Conservation (phyloP, 2,888 invertebrate species). For the Gnatocerus cornutus region DNA sequence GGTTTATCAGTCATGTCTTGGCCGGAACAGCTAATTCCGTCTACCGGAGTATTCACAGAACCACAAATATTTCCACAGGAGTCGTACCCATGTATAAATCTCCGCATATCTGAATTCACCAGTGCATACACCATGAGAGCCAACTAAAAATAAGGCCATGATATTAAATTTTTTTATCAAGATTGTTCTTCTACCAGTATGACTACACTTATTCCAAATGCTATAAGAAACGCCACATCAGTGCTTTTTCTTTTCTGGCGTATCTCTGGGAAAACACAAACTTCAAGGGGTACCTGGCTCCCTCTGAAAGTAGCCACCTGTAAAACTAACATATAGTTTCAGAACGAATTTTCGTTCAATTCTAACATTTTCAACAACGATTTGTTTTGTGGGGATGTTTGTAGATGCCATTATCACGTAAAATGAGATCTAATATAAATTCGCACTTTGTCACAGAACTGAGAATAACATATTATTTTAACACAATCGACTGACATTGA, state of each 20-base stretch:
- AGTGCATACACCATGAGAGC: conserved; percentile 26
- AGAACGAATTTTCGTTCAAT: too few relatives aligned
- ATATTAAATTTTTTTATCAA: too few relatives aligned
- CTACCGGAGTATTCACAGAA: conserved; percentile 65
- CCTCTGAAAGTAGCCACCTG: conserved; percentile 3
- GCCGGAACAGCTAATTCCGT: conserved; percentile 29
- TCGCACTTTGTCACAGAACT: too few relatives aligned
- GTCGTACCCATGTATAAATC: conserved; percentile 74
- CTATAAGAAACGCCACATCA: conserved; percentile 14
- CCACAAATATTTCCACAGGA: conserved; percentile 79
- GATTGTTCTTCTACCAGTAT: conserved; percentile 9
- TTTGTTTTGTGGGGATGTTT: background rate
- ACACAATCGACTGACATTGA: too few relatives aligned
- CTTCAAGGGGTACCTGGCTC: conserved; percentile 9
- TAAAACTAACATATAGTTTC: too few relatives aligned
- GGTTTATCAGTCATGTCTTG: conserved; percentile 39
- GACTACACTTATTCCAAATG: conserved; percentile 15
- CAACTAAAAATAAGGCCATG: conserved; percentile 9
- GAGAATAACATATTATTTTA: too few relatives aligned
- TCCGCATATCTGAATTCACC: conserved; percentile 17
- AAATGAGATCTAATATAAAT: too few relatives aligned
- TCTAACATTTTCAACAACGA: too few relatives aligned
- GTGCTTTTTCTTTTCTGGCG: conserved; percentile 23
- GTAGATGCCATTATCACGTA: background rate
- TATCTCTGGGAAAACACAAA: conserved; percentile 18